Conservation (phyloP, 1,140 invertebrate genomes). For the Ganaspis sp. region DNA sequence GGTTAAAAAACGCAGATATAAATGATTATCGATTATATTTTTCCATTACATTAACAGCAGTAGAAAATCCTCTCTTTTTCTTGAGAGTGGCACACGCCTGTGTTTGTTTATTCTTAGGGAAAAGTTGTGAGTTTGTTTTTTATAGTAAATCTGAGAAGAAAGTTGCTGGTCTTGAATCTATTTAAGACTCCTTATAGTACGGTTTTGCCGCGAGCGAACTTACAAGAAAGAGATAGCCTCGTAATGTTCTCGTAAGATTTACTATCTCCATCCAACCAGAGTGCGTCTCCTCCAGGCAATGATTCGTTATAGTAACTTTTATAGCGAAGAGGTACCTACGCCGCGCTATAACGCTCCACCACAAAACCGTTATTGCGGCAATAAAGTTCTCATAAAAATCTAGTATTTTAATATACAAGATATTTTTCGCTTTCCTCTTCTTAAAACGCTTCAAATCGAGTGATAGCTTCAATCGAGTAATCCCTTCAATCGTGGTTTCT, state of each 20-base stretch:
- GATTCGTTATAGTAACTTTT: conserved; percentile 30
- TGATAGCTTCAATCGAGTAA: not conserved
- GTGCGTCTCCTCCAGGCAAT: conserved; percentile 26
- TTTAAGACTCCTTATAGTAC: conserved; percentile 19
- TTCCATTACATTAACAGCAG: too few relatives aligned
- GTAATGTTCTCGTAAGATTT: conserved; percentile 25
- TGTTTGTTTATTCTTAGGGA: not conserved
- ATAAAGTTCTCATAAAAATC: conserved; percentile 26
- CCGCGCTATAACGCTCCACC: conserved; percentile 8
- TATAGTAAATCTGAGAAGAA: not conserved
- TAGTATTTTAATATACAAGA: conserved; percentile 25
- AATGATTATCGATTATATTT: too few relatives aligned
- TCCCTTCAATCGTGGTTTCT: not conserved
- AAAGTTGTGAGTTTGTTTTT: not conserved
- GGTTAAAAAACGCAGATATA: too few relatives aligned
- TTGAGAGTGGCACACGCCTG: not conserved
- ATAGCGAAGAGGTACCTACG: conserved; percentile 20
- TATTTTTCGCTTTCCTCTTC: not conserved
- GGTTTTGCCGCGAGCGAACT: conserved; percentile 25
- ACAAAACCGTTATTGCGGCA: conserved; percentile 27
- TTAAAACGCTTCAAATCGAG: not conserved
- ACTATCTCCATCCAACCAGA: conserved; percentile 25
- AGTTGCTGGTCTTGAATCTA: conserved; percentile 15
- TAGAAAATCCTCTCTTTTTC: not conserved
- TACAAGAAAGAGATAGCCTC: conserved; percentile 19